phyloP scores from a whole-genome alignment of 2,888 invertebrate species.

The Ormia ochracea region DNA sequence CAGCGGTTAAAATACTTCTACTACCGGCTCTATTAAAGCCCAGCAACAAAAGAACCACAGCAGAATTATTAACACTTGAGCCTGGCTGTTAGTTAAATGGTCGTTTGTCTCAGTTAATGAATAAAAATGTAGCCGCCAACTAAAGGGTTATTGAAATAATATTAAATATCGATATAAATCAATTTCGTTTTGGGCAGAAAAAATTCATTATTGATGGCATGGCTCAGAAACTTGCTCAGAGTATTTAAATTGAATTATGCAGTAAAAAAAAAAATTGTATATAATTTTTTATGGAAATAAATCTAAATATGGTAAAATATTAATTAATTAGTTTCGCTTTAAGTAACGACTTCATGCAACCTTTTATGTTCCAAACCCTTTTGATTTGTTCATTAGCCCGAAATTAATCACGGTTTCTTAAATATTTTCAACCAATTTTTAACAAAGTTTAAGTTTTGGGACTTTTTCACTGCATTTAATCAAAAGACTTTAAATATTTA shows the following conservation, averaged over 20 bases:
- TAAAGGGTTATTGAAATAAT: constrained; percentile 29
- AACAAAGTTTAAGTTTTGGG: neutral
- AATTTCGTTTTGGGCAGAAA: constrained; percentile 18
- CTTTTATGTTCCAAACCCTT: neutral
- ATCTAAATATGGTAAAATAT: constrained; percentile 7
- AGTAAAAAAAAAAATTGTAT: constrained; percentile 9
- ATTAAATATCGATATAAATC: constrained; percentile 39
- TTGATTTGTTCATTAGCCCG: constrained; percentile 26
- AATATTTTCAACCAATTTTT: constrained; percentile 26
- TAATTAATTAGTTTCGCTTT: constrained; percentile 24
- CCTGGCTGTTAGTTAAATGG: constrained; percentile 29
- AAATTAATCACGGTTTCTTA: constrained; percentile 31
- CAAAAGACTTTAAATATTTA: constrained; percentile 22
- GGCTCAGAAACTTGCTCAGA: constrained; percentile 1
- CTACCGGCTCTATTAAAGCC: neutral
- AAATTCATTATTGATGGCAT: neutral
- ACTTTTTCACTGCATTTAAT: constrained; percentile 14
- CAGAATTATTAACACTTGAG: constrained; percentile 24
- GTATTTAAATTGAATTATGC: neutral
- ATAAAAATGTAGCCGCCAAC: constrained; percentile 28
- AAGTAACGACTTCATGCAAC: neutral
- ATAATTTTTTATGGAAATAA: neutral
- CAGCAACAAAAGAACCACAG: neutral
- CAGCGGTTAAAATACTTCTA: neutral
- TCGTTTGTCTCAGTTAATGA: constrained; percentile 50